A percentile compares a stretch with the other conserved stretches of the same genome.
phyloP scores from a whole-genome alignment of 2,797 vertebrate species.

The Coendou prehensilis region DNA sequence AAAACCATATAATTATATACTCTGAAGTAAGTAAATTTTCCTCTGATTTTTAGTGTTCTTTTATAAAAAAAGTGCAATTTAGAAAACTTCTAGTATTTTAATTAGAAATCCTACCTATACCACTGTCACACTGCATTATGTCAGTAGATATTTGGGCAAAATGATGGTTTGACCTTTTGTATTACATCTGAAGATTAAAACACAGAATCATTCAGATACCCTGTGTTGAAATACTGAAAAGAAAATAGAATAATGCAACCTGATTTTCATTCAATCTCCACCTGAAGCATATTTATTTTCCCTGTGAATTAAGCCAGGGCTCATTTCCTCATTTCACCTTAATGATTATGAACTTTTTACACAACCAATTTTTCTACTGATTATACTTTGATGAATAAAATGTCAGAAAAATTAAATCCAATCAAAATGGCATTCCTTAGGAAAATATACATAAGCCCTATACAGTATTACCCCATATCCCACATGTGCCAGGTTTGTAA shows the following conservation, averaged over 20 bases:
- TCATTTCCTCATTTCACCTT: constrained; percentile 72
- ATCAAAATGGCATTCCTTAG: constrained; percentile 65
- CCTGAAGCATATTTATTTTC: constrained; percentile 58
- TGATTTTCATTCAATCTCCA: constrained; percentile 58
- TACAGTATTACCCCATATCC: fast-evolving
- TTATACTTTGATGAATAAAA: constrained; percentile 82
- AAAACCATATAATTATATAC: background rate
- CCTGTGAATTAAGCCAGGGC: constrained; percentile 29
- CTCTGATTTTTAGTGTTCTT: background rate
- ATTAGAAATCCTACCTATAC: background rate
- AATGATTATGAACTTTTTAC: constrained; percentile 75
- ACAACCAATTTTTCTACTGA: constrained; percentile 71
- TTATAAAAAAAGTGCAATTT: constrained; percentile 2
- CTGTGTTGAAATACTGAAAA: background rate
- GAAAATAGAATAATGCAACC: background rate
- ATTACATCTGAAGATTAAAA: constrained; percentile 40
- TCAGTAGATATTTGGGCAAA: background rate
- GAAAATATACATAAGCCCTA: background rate
- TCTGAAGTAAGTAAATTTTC: background rate
- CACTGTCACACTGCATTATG: background rate
- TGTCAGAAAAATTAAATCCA: constrained; percentile 80
- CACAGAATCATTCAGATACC: background rate
- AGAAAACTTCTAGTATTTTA: background rate
- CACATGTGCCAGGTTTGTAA: background rate
- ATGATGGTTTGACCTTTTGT: background rate